Evolutionary conservation across 2,797 vertebrate species (phyloP).

Genomic region (Chromis chromis): DNA sequence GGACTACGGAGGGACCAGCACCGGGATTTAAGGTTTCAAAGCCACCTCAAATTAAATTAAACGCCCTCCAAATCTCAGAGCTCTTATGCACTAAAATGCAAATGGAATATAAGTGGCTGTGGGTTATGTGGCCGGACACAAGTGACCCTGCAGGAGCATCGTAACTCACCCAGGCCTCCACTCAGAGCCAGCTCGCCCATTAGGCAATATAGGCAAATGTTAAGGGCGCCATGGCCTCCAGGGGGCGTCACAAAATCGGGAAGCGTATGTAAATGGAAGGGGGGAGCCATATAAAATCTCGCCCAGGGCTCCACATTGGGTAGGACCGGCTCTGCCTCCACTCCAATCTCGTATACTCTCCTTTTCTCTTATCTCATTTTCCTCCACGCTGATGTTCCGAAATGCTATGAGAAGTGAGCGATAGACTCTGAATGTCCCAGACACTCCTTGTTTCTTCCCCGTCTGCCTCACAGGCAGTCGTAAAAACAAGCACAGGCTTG

Average conservation of each 20-base stretch:
- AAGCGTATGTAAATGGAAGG: too few relatives aligned
- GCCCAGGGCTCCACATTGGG: too few relatives aligned
- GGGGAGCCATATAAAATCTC: too few relatives aligned
- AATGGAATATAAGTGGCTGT: constrained; percentile 51
- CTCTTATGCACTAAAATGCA: constrained; percentile 44
- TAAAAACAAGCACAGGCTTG: constrained; percentile 52
- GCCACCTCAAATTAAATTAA: constrained; percentile 77
- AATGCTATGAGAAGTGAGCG: neutral
- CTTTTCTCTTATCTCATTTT: constrained; percentile 13
- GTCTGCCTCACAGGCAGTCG: constrained; percentile 54
- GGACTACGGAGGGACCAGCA: constrained; percentile 63
- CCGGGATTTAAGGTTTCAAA: constrained; percentile 72
- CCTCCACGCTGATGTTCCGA: constrained; percentile 3
- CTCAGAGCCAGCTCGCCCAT: too few relatives aligned
- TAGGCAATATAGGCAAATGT: too few relatives aligned
- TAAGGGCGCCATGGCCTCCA: too few relatives aligned
- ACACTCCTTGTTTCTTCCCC: constrained; percentile 18
- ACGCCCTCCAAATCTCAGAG: constrained; percentile 57
- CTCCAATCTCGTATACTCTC: neutral
- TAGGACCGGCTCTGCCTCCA: too few relatives aligned
- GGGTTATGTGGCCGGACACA: constrained; percentile 40
- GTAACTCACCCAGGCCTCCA: constrained; percentile 45
- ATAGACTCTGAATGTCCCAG: constrained; percentile 28
- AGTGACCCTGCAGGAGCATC: constrained; percentile 40
- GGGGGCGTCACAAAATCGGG: too few relatives aligned